Evolutionary conservation across 23 tunicate species (phyloP), one percentile per base, ranked within the genome.

Genomic region (Phallusia fumigata): DNA sequence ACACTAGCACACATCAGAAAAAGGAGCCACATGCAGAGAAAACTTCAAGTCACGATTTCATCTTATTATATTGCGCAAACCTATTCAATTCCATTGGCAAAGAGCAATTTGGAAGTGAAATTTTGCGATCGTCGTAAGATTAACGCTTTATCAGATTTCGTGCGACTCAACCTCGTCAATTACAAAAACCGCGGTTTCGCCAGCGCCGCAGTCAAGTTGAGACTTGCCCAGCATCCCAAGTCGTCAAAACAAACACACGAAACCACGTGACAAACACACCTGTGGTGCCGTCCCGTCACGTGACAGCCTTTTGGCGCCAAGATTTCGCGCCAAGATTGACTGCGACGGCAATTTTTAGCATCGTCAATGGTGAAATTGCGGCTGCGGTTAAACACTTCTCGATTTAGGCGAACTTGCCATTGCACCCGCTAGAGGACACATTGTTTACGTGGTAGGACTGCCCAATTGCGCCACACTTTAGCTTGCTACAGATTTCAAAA

Each of bases 251-350:
- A 58, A 58, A 58, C 69, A 58, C 26, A 22, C 15, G 15, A 24
- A 24, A 24, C 28, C 69, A 58, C 69, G 69, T 58, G 69, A 58
- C 69, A 1, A 11, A 13, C 26, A 58, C 69, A 58, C 69, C 26
- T 24, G 28, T 13, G 69, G 69, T 58, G 69, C 28, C 69, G 69
- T 24, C 69, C 69, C 69, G 69, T 58, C 69, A 58, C 69, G 16
- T 58, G 69, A 24, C 69, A 21, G 69, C 11, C 26, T 21, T 58
- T 58, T 58, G 69, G 69, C 69, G 69, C 69, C 69, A 58, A 58
- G 28, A 16, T 21, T 58, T 58, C 69, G 69, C 69, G 69, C 69
- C 69, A 8, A 58, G 13, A 58, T 5, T 21, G 69, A 11, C 13
- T 11, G 8, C 69, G 3, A 24, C 69, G 16, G 28, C 26, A 58